Evolutionary conservation across 2,888 invertebrate genomes (phyloP).

Genomic region (Rhabditoides inermis): DNA sequence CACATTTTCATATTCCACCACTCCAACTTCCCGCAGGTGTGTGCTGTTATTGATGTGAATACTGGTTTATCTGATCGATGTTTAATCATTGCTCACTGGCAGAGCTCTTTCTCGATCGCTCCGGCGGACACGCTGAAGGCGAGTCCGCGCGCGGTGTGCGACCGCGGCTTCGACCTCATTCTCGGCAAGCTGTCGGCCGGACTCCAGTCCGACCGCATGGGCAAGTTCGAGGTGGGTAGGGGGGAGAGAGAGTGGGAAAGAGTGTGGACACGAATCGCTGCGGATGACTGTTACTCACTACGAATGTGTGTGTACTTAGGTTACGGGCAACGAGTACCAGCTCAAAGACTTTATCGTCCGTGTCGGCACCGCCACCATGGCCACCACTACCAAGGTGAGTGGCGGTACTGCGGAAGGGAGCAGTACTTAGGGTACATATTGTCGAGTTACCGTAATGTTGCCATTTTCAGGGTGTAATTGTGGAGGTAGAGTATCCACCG

Average conservation of each 20-base stretch:
- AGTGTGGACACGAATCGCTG: no score
- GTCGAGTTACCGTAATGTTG: no score
- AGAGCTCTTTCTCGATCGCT: conserved; percentile 1
- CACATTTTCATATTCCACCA: conserved; percentile 34
- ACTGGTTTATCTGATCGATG: neutral
- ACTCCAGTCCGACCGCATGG: conserved; percentile 14
- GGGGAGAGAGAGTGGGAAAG: neutral
- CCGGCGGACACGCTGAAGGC: conserved; percentile 18
- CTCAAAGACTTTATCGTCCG: conserved; percentile 35
- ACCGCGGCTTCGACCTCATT: conserved; percentile 41
- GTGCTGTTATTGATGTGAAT: neutral
- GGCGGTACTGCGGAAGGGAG: no score
- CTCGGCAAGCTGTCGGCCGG: conserved; percentile 34
- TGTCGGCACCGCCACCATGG: conserved; percentile 35
- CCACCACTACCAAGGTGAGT: conserved; percentile 34
- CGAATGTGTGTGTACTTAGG: no score
- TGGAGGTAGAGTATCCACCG: conserved; percentile 39
- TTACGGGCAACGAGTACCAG: conserved; percentile 33
- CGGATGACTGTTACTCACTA: no score
- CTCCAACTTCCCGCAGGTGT: conserved; percentile 40
- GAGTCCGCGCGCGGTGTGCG: conserved; percentile 29
- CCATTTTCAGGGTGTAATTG: conserved; percentile 7
- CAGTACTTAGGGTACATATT: no score
- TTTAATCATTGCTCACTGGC: neutral
- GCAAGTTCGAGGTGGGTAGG: conserved; percentile 17